Conservation (phyloP, 2,888 invertebrate genomes). For the Drosophila kambysellisi region DNA sequence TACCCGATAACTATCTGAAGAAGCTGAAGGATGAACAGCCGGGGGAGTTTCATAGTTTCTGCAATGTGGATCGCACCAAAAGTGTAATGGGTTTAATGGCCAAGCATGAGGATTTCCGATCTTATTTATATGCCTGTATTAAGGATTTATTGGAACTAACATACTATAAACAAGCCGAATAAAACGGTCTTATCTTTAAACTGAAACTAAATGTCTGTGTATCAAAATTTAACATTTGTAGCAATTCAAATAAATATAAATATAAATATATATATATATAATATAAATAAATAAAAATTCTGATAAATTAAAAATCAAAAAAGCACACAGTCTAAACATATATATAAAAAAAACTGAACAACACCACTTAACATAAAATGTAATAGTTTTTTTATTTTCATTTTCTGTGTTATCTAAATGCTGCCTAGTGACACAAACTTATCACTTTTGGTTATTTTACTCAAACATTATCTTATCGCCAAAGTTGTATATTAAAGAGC, state of each 20-base stretch:
- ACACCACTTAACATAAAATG: neutral
- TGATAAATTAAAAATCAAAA: neutral
- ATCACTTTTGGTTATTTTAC: conserved; percentile 29
- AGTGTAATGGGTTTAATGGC: conserved; percentile 64
- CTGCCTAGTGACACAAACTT: conserved; percentile 37
- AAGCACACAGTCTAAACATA: neutral
- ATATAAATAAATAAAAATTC: neutral
- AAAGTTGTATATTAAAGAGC: neutral
- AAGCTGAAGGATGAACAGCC: conserved; percentile 80
- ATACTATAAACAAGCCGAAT: conserved; percentile 42
- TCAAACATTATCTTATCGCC: conserved; percentile 43
- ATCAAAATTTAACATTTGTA: neutral
- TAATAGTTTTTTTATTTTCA: neutral
- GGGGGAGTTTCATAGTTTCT: conserved; percentile 83
- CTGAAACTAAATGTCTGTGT: neutral
- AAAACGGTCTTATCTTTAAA: neutral
- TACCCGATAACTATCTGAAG: conserved; percentile 82
- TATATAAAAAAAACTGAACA: neutral
- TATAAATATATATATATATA: too few species aligned
- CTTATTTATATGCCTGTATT: conserved; percentile 72
- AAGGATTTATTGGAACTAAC: conserved; percentile 76
- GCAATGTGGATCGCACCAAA: conserved; percentile 76
- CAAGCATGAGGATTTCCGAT: conserved; percentile 56
- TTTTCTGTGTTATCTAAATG: neutral
- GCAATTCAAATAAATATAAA: neutral